A percentile compares a stretch with the other conserved stretches of the same genome.
phyloP scores from a whole-genome alignment of 2,888 invertebrate genomes.

The Drosophila mimica region DNA sequence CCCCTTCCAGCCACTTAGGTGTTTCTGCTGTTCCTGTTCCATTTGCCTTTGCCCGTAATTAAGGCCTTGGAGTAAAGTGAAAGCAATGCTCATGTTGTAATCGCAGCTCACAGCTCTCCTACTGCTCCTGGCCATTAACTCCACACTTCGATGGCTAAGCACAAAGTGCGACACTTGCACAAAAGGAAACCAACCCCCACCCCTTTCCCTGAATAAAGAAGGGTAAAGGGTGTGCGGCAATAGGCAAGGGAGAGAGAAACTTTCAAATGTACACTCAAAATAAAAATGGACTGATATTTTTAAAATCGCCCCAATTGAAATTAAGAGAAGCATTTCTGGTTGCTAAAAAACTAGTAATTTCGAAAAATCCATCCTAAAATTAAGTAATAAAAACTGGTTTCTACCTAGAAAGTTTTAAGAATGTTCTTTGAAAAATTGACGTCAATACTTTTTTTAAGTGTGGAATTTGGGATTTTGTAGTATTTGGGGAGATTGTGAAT shows the following conservation, averaged over 20 bases:
- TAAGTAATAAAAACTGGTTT: background rate
- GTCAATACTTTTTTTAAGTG: background rate
- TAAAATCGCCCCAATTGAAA: background rate
- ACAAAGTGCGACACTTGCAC: slow-evolving; percentile 61
- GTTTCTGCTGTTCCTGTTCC: slow-evolving; percentile 32
- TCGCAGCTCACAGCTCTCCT: slow-evolving; percentile 20
- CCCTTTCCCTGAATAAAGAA: background rate
- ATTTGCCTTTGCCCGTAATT: slow-evolving; percentile 49
- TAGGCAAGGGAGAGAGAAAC: background rate
- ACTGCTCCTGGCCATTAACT: slow-evolving; percentile 67
- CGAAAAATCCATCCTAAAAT: background rate
- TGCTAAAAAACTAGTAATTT: background rate
- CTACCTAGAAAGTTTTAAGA: background rate
- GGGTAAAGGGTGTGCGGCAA: slow-evolving; percentile 7
- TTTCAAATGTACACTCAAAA: background rate
- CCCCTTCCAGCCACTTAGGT: slow-evolving; percentile 35
- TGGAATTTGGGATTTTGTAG: background rate
- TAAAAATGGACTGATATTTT: background rate
- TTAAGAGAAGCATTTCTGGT: background rate
- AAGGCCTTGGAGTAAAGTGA: slow-evolving; percentile 51
- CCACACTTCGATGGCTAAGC: slow-evolving; percentile 77
- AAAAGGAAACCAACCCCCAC: slow-evolving; percentile 23
- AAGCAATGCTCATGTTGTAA: slow-evolving; percentile 51
- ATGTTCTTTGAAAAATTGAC: rapidly evolving
- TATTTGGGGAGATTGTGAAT: slow-evolving; percentile 51